Conservation (phyloP, 2,113 vertebrate species). For the Eretmochelys imbricata region DNA sequence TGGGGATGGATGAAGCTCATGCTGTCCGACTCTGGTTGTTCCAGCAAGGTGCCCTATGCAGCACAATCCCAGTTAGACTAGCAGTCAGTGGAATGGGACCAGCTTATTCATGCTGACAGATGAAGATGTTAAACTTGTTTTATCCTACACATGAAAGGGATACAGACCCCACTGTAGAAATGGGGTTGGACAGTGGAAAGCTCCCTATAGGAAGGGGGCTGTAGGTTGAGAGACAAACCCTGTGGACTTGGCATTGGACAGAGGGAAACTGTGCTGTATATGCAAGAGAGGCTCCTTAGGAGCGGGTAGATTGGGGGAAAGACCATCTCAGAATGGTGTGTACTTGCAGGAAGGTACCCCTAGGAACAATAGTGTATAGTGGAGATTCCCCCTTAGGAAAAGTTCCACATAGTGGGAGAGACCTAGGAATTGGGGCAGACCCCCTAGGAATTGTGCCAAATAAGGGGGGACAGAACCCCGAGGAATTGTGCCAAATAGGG, state of each 20-base stretch:
- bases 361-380: not conserved
- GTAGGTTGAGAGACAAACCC: not conserved
- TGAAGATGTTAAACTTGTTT: not conserved
- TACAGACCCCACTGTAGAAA: not conserved
- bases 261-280: rapidly evolving
- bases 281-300: not conserved
- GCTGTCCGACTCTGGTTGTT: not conserved
- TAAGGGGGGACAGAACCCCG: not conserved
- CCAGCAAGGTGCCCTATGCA: not conserved
- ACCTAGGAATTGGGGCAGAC: not conserved
- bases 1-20: not conserved
- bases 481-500: not conserved
- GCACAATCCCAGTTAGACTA: not conserved
- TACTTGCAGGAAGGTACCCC: not conserved
- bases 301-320: not conserved
- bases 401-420: not conserved
- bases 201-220: not conserved
- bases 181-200: not conserved
- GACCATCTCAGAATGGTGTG: not conserved
- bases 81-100: not conserved
- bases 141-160: rapidly evolving
- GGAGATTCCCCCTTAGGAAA: rapidly evolving
- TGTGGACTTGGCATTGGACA: rapidly evolving
- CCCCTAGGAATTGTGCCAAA: not conserved
- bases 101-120: not conserved